phyloP scores from a whole-genome alignment of 2,113 vertebrate species.

The Nerophis lumbriciformis region DNA sequence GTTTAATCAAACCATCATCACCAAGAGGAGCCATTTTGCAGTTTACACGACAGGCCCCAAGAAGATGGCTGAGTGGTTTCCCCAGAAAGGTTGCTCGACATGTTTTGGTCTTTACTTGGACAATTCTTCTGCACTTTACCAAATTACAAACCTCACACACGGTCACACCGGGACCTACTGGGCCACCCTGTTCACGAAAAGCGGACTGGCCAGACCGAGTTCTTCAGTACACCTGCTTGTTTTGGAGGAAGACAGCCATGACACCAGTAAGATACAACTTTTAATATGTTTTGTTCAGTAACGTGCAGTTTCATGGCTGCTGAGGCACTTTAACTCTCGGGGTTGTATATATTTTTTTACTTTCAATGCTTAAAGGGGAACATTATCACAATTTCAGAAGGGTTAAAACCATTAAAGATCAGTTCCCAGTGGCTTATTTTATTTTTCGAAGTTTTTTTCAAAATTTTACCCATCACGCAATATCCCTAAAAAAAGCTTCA shows the following conservation, averaged over 20 bases:
- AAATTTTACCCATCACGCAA: too few species aligned
- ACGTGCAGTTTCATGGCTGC: too few species aligned
- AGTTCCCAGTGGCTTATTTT: too few species aligned
- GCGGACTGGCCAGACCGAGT: accelerated
- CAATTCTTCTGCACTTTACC: constrained; percentile 8
- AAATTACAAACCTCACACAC: constrained; percentile 16
- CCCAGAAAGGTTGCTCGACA: accelerated
- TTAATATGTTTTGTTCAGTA: not conserved
- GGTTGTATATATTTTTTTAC: too few species aligned
- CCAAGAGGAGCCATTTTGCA: accelerated
- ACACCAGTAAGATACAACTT: constrained; percentile 23
- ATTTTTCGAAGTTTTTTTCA: too few species aligned
- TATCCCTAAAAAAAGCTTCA: too few species aligned
- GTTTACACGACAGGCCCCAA: not conserved
- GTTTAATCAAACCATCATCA: constrained; percentile 13
- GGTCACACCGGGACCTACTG: constrained; percentile 22
- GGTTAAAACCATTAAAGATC: too few species aligned
- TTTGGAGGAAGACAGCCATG: not conserved
- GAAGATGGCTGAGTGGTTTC: constrained; percentile 23
- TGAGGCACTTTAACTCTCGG: too few species aligned
- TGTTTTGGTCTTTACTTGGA: not conserved
- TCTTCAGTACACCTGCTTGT: constrained; percentile 17
- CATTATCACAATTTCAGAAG: too few species aligned
- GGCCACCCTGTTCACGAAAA: not conserved
- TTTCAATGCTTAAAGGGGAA: too few species aligned